These are phyloP conservation scores for Nanorana parkeri DNA, from an alignment of 2,113 vertebrate species.

Conservation along the genomic window DNA sequence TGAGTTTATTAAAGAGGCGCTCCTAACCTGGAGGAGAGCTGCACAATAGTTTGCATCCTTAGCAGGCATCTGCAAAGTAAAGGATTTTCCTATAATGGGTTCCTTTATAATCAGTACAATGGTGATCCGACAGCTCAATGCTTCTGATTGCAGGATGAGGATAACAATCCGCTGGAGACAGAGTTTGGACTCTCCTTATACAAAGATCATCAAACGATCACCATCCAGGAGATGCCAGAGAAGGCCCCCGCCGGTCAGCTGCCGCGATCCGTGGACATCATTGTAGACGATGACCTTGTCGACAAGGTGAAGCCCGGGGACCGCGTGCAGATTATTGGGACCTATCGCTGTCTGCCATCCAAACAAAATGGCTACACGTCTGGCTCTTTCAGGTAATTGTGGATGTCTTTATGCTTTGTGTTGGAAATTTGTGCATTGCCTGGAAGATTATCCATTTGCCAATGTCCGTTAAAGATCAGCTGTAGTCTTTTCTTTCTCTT, in stretches of 20 bases:
- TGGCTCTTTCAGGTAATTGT: slow-evolving; percentile 90
- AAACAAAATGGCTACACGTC: slow-evolving; percentile 96
- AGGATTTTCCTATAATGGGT: not conserved
- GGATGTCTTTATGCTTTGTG: no score
- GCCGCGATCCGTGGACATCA: slow-evolving; percentile 91
- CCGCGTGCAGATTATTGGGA: slow-evolving; percentile 90
- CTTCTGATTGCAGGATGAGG: slow-evolving; percentile 82
- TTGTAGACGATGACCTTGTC: slow-evolving; percentile 95
- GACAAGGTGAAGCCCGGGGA: slow-evolving; percentile 92
- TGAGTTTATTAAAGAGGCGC: not conserved
- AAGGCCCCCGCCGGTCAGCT: slow-evolving; percentile 97
- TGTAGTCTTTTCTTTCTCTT: no score
- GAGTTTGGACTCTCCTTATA: slow-evolving; percentile 93
- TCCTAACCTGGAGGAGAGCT: not conserved
- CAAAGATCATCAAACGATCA: slow-evolving; percentile 95
- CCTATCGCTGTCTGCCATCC: slow-evolving; percentile 91
- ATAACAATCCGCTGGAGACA: slow-evolving; percentile 96
- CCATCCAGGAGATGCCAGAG: slow-evolving; percentile 98
- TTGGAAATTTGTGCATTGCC: no score
- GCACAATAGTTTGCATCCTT: not conserved
- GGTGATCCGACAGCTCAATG: not conserved
- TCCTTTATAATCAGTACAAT: not conserved
- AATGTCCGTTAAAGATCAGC: no score
- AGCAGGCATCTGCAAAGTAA: not conserved
- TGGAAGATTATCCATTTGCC: no score